A percentile compares a stretch with the other conserved stretches of the same genome.
phyloP scores from a whole-genome alignment of 1,140 invertebrate genomes.

The Drosophila ercepeae region DNA sequence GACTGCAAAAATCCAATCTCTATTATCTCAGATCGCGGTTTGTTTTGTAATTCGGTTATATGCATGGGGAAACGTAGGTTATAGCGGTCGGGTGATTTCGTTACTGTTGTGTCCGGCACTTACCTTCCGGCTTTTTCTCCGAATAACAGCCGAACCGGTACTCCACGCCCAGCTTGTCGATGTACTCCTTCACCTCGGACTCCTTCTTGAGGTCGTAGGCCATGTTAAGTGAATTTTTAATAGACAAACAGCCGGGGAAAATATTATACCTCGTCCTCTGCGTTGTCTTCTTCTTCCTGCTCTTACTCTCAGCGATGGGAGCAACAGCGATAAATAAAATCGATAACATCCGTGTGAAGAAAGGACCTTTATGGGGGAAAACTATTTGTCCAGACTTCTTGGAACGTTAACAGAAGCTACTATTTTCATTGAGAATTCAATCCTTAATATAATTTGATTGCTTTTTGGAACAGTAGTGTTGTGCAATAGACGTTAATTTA shows the following conservation, averaged over 20 bases:
- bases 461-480: background rate
- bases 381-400: background rate
- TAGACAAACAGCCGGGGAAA: constrained; percentile 1
- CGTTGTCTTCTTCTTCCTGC: background rate
- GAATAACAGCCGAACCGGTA: constrained; percentile 95
- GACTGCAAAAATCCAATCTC: constrained; percentile 84
- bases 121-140: constrained; percentile 92
- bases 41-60: constrained; percentile 55
- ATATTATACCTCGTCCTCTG: background rate
- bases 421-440: background rate
- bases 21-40: constrained; percentile 1
- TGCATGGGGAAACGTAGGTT: constrained; percentile 53
- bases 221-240: constrained; percentile 78
- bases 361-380: background rate
- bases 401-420: background rate
- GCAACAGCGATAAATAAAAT: background rate
- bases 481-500: background rate
- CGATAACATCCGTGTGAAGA: background rate
- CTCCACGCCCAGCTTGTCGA: constrained; percentile 95
- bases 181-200: constrained; percentile 93
- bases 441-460: background rate
- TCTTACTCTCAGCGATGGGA: background rate
- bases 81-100: constrained; percentile 31
- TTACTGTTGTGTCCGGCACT: constrained; percentile 25
- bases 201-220: constrained; percentile 91